Evolutionary conservation across 1,140 invertebrate species (phyloP), one percentile per base, ranked within the genome.

Genomic region (Lepeophtheirus salmonis): DNA sequence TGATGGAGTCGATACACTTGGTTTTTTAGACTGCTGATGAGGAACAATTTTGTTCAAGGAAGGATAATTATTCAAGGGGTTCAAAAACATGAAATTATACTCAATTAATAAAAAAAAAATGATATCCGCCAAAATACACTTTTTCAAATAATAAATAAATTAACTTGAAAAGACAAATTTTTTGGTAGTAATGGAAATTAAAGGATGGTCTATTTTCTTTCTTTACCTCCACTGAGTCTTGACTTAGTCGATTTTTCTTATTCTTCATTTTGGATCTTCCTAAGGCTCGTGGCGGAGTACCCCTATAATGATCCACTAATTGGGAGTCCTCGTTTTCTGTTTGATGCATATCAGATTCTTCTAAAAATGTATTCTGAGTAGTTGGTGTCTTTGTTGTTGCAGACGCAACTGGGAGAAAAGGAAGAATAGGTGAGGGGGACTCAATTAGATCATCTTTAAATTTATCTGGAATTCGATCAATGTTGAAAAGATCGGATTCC

Each of bases 291-390:
- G 20, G 18, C 2, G 52, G 52, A 16, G 52, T 54, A 16, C 52
- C 52, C 21, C 52, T 14, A 17, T 54, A 54, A 16, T 54, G 52
- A 21, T 54, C 52, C 16, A 54, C 52, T 2, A 54, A 13, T 17
- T 54, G 52, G n/a, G 20, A 20, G 2, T 54, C 2, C 4, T 54
- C 52, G 23, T 54, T 20, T 4, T 14, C n/a, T 54, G 18, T 1
- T 54, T 20, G 52, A 16, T 23, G 17, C 18, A 16, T 18, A 20
- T 20, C 14, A 20, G 52, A 54, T 13, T 41, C 30, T 41, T 41
- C 30, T 41, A 10, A 6, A 10, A 6, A n/a, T n/a, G n/a, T n/a
- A 10, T 6, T 6, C 30, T 41, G 30, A 10, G 30, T 6, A 10
- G 30, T 10, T 10, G 30, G 30, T 41, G 30, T 41, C n/a, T n/a